Evolutionary conservation across 2,113 vertebrate species (phyloP).

Genomic region (Passer montanus): DNA sequence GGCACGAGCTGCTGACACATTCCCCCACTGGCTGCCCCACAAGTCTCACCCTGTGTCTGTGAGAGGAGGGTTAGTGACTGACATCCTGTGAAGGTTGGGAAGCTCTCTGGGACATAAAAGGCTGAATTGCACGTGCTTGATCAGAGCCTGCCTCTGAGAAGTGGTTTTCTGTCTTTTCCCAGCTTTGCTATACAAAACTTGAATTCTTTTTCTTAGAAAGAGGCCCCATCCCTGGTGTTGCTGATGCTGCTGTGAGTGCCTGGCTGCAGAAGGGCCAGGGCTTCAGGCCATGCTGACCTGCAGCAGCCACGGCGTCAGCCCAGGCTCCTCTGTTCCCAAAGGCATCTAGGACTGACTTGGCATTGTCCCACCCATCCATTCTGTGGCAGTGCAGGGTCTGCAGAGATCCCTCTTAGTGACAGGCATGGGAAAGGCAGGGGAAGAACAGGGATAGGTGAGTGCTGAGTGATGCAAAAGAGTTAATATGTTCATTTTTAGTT

Average conservation of each 20-base stretch:
- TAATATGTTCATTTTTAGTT: neutral
- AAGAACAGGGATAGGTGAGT: neutral
- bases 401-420: neutral
- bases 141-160: neutral
- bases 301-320: neutral
- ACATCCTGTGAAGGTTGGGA: neutral
- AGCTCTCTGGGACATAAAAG: neutral
- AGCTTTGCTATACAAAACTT: neutral
- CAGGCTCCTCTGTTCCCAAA: rapidly evolving
- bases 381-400: neutral
- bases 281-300: neutral
- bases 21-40: rapidly evolving
- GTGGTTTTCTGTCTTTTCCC: neutral
- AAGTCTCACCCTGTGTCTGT: neutral
- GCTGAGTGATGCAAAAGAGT: neutral
- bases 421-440: rapidly evolving
- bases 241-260: neutral
- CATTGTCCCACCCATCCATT: rapidly evolving
- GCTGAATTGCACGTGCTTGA: neutral
- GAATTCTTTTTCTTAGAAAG: neutral
- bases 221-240: neutral
- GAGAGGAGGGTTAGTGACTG: neutral
- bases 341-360: neutral
- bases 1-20: neutral
- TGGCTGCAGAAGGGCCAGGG: neutral